Base-by-base conservation (phyloP, 2,888 invertebrate genomes). In the Hydrotaea cyrtoneurina region DNA sequence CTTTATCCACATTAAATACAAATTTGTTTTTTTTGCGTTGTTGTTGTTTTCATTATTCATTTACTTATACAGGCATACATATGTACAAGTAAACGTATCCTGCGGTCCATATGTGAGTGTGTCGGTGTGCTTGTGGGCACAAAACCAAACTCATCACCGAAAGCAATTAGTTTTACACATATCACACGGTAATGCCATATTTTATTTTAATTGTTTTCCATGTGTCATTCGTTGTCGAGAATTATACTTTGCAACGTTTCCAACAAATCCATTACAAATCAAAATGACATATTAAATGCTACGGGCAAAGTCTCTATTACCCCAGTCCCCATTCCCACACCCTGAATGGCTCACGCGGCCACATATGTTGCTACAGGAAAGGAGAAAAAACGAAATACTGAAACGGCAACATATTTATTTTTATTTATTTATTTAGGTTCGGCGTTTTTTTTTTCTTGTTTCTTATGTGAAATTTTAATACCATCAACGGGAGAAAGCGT, bases 141-240 rank as follows among this genome's bases (percentile, higher is more conserved):
- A 66, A 66, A 66, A 66, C 66, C 66, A 66, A 66, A 66, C 13
- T 66, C 66, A 66, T 66, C 66, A 66, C 19, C 17, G 66, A 66
- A 43, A 43, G 66, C 66, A 66, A 66, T 66, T 66, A 66, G 66
- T 66, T 66, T 36, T 66, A 17, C 39, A 21, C 66, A 66, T 43
- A 43, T 66, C 66, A 66, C 59, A 59, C 39, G 36, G 36, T 66
- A 66, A 66, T 66, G 19, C 66, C 43, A 66, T 66, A 66, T 64
- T 36, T 64, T 64, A 64, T 64, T 64, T 64, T 64, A 66, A 66
- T 66, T 66, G 66, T 66, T 43, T 66, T 43, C 66, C 13, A 66
- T 43, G 43, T 66, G 66, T 66, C 66, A 66, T 43, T 66, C 17
- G 17, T 21, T 36, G 66, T 17, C 21, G 66, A 43, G 39, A 66